Conservation (phyloP, 2,113 vertebrate species). For the Proterorhinus semilunaris region DNA sequence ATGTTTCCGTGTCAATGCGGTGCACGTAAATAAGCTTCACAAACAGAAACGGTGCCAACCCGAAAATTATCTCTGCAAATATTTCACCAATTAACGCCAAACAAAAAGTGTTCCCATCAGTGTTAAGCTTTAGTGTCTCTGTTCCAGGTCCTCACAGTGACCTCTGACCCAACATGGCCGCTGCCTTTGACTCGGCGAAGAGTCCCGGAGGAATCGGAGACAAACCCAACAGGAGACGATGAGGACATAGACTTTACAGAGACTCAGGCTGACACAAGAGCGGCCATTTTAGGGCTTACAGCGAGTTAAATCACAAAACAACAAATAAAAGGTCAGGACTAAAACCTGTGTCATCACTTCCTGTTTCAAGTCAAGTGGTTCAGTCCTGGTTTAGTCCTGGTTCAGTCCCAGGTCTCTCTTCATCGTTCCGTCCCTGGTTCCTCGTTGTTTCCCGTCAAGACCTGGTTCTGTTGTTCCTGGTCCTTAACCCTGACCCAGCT, state of each 20-base stretch:
- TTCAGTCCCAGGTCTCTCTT: not conserved
- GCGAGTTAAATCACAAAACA: not conserved
- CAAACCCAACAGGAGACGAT: too few species aligned
- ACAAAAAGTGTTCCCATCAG: too few species aligned
- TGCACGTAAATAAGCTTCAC: too few species aligned
- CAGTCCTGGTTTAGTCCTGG: too few species aligned
- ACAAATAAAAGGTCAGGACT: not conserved
- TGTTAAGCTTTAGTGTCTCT: too few species aligned
- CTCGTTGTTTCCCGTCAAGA: not conserved
- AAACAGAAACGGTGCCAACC: too few species aligned
- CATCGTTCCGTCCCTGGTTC: not conserved
- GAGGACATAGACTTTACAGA: too few species aligned
- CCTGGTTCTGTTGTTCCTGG: not conserved
- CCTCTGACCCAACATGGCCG: not conserved
- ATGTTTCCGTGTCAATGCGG: too few species aligned
- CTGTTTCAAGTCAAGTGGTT: not conserved
- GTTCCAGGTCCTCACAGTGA: too few species aligned
- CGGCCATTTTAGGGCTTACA: not conserved
- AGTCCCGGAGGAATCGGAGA: not conserved
- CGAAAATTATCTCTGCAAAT: too few species aligned
- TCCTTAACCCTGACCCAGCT: not conserved
- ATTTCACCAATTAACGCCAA: too few species aligned
- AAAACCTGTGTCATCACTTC: not conserved
- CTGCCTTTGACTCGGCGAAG: not conserved
- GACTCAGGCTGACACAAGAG: too few species aligned